These are phyloP conservation scores for Rhagonycha fulva DNA, from an alignment of 2,888 invertebrate genomes.

Conservation along the genomic window DNA sequence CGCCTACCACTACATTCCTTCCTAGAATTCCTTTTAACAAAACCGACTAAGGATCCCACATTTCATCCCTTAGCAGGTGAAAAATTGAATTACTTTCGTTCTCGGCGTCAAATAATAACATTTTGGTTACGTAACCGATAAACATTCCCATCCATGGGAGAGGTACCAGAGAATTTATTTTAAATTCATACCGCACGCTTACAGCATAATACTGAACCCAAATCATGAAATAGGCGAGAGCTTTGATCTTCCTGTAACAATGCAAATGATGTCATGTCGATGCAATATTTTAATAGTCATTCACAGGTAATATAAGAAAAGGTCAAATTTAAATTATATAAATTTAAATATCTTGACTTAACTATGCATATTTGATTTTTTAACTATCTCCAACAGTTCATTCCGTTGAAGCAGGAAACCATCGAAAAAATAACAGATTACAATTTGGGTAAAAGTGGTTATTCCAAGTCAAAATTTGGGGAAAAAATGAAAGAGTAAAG, in stretches of 20 bases:
- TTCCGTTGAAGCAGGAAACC: no score
- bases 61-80: conserved; percentile 28
- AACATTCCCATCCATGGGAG: background rate
- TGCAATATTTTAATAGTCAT: background rate
- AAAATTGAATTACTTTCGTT: conserved; percentile 7
- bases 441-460: no score
- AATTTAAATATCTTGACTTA: background rate
- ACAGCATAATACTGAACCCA: background rate
- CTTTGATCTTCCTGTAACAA: background rate
- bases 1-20: conserved; percentile 23
- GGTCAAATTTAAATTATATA: background rate
- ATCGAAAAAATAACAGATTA: no score
- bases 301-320: background rate
- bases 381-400: no score
- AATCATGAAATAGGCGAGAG: background rate
- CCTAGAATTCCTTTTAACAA: conserved; percentile 16
- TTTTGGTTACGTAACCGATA: background rate
- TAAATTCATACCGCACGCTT: background rate
- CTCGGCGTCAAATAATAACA: background rate
- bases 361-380: background rate
- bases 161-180: background rate
- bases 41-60: conserved; percentile 14
- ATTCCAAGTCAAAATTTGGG: no score
- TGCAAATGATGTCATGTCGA: background rate
- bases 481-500: no score